These are phyloP conservation scores for Telmatochromis sp. DNA, from an alignment of 2,113 vertebrate species.

Conservation along the genomic window DNA sequence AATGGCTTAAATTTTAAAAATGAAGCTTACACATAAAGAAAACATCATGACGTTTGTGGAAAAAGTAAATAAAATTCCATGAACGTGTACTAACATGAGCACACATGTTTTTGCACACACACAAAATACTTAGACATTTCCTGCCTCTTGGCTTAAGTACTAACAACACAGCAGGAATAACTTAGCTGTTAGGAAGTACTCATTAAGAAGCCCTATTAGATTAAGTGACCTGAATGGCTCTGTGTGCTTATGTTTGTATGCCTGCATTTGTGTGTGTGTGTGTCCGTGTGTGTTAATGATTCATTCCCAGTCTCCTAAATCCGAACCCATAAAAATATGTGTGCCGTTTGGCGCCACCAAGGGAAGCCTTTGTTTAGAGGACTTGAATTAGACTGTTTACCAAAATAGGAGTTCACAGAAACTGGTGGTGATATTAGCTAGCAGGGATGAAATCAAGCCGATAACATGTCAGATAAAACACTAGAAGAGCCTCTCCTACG, in stretches of 20 bases:
- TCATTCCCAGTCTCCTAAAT: constrained; percentile 2
- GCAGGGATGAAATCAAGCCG: neutral
- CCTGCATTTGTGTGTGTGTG: neutral
- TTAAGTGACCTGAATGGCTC: constrained; percentile 31
- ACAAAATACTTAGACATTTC: neutral
- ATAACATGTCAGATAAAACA: neutral
- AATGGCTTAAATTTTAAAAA: neutral
- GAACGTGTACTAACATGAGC: neutral
- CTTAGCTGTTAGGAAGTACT: constrained; percentile 17
- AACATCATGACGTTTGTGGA: neutral
- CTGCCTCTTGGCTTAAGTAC: constrained; percentile 8
- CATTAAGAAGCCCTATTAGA: constrained; percentile 39
- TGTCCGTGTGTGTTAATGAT: neutral
- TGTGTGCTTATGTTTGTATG: neutral
- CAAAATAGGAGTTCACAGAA: constrained; percentile 1
- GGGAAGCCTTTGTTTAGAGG: constrained; percentile 25
- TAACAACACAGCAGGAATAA: constrained; percentile 25
- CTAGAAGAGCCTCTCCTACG: neutral
- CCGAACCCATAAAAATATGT: neutral
- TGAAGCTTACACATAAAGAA: neutral
- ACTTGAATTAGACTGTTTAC: neutral
- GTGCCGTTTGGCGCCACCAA: neutral
- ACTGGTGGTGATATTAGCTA: neutral
- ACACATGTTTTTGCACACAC: neutral
- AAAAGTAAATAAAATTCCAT: neutral